These are phyloP conservation scores for Notocelia uddmanniana DNA, from an alignment of 2,888 invertebrate genomes.

Conservation along the genomic window DNA sequence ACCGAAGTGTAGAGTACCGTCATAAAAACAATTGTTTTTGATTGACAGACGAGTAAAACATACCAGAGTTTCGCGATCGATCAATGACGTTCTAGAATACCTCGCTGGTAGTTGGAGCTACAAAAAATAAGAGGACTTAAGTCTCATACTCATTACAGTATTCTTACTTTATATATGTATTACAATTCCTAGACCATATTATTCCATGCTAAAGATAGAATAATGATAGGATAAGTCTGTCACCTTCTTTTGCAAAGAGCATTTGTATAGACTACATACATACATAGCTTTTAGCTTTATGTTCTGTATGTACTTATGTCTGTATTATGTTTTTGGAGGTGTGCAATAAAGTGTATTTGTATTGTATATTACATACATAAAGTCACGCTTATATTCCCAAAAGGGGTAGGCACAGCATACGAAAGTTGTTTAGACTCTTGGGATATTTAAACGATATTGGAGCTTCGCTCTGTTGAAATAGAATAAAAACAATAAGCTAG, in stretches of 20 bases:
- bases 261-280: neutral
- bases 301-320: too few relatives aligned
- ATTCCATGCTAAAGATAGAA: neutral
- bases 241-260: too few relatives aligned
- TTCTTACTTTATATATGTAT: neutral
- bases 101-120: neutral
- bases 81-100: neutral
- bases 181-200: neutral
- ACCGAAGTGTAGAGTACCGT: neutral
- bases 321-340: too few relatives aligned
- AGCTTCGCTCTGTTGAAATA: neutral
- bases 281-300: too few relatives aligned
- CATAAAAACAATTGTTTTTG: neutral
- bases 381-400: too few relatives aligned
- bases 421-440: too few relatives aligned
- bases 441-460: too few relatives aligned
- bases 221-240: neutral
- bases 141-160: neutral
- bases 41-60: conserved; percentile 1
- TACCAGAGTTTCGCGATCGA: conserved; percentile 15
- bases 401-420: too few relatives aligned
- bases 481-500: neutral
- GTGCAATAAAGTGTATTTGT: too few relatives aligned
- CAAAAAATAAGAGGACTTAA: neutral
- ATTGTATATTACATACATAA: too few relatives aligned